Evolutionary conservation across 2,888 invertebrate species (phyloP), one percentile per base, ranked within the genome.

Genomic region (Himalopsyche tibetana): DNA sequence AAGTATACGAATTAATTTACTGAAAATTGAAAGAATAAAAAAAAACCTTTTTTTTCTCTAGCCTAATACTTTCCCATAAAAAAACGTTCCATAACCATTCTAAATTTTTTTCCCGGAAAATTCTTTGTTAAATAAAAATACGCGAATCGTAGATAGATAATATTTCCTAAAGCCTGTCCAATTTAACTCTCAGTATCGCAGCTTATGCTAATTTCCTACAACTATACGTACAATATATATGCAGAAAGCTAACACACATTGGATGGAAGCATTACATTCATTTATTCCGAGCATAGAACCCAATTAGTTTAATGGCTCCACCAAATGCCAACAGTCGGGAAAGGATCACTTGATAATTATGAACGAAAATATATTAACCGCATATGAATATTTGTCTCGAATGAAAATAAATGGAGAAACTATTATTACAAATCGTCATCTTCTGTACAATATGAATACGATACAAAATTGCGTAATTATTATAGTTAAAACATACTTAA

Each of bases 221-320:
- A n/a, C 63, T 63, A 63, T 19, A 19, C 8, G 11, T 19, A 63
- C n/a, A 28, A 2, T 63, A 4, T 15, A 5, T 63, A n/a, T 19
- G 19, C 19, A 63, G 5, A 63, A 63, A 63, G 63, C 19, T 3
- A 19, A 63, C 63, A 56, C 56, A 56, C 56, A 19, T 63, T n/a
- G 63, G 63, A 19, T 11, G 63, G 63, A 0, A 63, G 3, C 19
- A 5, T 63, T 19, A 63, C 63, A 19, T 19, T 63, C 19, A 63
- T 63, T 63, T 11, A 19, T 63, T 19, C 63, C 9, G 28, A n/a
- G 28, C 11, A 63, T 63, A 63, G 63, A 63, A 63, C 63, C 63
- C 63, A 63, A 63, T 63, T 63, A 63, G 63, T 28, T 19, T 63
- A 63, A 63, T 63, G 63, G 63, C 15, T 8, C 19, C 28, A 63